These are phyloP conservation scores for Tychaedon coryphoeus DNA, from an alignment of 2,113 vertebrate genomes.

Conservation along the genomic window DNA sequence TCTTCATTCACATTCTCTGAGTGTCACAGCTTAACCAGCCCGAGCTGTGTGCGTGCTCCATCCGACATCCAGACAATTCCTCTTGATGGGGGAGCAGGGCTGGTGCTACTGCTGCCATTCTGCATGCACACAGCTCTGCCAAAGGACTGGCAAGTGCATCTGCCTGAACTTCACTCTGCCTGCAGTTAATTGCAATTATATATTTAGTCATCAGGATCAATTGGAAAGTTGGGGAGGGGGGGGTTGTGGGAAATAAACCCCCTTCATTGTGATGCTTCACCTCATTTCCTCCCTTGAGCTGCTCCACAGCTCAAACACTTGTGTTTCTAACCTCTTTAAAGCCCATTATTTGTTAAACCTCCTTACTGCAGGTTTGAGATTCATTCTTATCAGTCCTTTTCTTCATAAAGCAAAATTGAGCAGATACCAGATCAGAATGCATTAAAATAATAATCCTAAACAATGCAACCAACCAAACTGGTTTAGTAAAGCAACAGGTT, in stretches of 20 bases:
- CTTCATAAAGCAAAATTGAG: neutral
- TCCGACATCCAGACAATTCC: neutral
- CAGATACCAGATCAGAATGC: neutral
- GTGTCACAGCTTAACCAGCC: neutral
- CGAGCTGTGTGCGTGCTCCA: neutral
- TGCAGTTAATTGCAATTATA: neutral
- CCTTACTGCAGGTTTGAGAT: neutral
- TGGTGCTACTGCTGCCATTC: neutral
- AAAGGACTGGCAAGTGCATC: neutral
- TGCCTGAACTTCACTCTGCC: neutral
- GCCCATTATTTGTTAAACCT: neutral
- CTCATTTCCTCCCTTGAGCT: neutral
- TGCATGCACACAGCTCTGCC: neutral
- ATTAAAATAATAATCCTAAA: neutral
- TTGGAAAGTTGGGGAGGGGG: neutral
- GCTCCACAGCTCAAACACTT: neutral
- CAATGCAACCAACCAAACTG: neutral
- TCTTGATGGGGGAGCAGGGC: neutral
- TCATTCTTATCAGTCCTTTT: neutral
- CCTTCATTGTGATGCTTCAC: neutral
- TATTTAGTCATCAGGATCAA: neutral
- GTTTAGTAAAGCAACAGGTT: neutral
- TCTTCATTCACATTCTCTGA: neutral
- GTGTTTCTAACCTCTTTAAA: neutral
- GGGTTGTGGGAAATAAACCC: neutral